A percentile compares a stretch with the other conserved stretches of the same genome.
These are phyloP conservation scores for Premnoplex brunnescens DNA, from an alignment of 2,797 vertebrate genomes.

Conservation along the genomic window DNA sequence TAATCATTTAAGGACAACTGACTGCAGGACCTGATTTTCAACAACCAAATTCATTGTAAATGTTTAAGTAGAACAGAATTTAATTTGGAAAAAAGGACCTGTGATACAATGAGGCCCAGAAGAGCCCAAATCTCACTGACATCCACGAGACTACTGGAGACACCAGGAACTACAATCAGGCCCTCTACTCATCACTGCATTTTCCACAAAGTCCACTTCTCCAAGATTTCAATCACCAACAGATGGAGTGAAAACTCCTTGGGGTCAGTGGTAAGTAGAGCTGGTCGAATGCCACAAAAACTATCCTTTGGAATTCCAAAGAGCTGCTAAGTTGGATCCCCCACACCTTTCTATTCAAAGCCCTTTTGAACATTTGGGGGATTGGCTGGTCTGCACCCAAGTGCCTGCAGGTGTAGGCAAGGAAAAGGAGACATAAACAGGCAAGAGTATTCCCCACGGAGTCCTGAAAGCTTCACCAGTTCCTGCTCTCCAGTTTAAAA, in stretches of 20 bases:
- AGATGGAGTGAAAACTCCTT: not conserved
- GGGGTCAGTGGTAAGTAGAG: conserved; percentile 2
- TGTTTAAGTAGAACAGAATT: not conserved
- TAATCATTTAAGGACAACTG: not conserved
- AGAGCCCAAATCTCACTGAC: not conserved
- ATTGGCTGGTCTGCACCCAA: not conserved
- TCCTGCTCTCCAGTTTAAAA: not conserved
- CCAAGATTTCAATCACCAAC: not conserved
- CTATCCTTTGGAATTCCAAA: not conserved
- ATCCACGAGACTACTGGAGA: not conserved
- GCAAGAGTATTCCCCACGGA: not conserved
- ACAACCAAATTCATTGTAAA: not conserved
- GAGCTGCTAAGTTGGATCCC: not conserved
- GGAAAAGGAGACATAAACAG: not conserved
- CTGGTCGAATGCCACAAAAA: not conserved
- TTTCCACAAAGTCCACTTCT: not conserved
- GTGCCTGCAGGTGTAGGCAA: not conserved
- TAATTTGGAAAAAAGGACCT: not conserved
- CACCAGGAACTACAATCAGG: not conserved
- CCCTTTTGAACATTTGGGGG: not conserved
- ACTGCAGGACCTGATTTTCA: not conserved
- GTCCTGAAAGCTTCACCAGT: not conserved
- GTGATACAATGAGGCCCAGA: not conserved
- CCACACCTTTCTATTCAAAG: not conserved
- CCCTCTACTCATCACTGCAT: not conserved